Percentiles rank a stretch among this genome's conserved stretches.
These are phyloP conservation scores for Saccostrea cuccullata DNA, from an alignment of 1,140 invertebrate genomes.

Conservation along the genomic window DNA sequence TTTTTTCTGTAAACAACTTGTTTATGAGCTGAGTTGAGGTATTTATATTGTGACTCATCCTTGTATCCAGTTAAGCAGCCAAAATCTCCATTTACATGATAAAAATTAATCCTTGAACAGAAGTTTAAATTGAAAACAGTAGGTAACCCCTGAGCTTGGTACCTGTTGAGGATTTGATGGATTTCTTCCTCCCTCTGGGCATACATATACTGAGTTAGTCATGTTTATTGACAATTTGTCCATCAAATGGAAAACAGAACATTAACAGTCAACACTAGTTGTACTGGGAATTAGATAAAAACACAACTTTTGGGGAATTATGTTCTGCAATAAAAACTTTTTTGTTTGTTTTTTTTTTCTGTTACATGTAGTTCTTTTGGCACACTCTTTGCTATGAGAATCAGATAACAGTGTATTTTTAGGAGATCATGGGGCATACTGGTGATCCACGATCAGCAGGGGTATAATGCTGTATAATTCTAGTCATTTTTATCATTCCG, in stretches of 20 bases:
- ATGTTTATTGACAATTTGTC: neutral
- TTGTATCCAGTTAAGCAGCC: neutral
- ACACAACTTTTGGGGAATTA: neutral
- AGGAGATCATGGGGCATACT: too few species aligned
- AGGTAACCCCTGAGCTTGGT: neutral
- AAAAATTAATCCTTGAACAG: constrained; percentile 6
- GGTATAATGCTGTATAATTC: too few species aligned
- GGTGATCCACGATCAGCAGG: too few species aligned
- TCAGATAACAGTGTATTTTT: too few species aligned
- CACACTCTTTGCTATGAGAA: too few species aligned
- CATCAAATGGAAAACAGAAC: neutral
- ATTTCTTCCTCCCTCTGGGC: neutral
- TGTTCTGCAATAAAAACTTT: neutral
- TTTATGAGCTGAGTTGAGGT: neutral
- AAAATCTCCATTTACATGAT: neutral
- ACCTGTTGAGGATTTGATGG: neutral
- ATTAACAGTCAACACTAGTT: neutral
- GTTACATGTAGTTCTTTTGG: too few species aligned
- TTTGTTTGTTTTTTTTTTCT: too few species aligned
- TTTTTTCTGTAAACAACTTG: too few species aligned
- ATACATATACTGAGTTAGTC: neutral
- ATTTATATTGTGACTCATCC: neutral
- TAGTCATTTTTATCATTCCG: too few species aligned
- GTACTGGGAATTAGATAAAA: neutral
- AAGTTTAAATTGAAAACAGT: constrained; percentile 8